Evolutionary conservation across 2,797 vertebrate species (phyloP).

Genomic region (Kryptopterus vitreolus): DNA sequence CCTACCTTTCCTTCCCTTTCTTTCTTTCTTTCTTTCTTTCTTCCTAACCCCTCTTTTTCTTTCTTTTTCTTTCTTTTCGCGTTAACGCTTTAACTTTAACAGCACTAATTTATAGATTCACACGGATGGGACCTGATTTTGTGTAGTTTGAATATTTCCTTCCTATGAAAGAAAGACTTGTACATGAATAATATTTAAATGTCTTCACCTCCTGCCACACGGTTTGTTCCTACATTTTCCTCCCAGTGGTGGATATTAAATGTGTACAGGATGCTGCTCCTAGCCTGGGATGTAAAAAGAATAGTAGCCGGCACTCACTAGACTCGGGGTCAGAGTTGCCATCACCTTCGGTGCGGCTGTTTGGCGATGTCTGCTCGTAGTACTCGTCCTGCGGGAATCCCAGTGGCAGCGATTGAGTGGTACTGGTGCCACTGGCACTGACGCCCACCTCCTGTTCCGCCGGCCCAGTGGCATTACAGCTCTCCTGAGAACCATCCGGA

Average conservation of each 20-base stretch:
- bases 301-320: constrained; percentile 79
- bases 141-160: background rate
- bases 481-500: constrained; percentile 94
- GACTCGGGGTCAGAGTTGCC: constrained; percentile 98
- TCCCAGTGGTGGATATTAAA: background rate
- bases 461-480: constrained; percentile 85
- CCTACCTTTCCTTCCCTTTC: too few species aligned
- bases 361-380: constrained; percentile 89
- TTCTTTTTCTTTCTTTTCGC: too few species aligned
- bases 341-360: constrained; percentile 94
- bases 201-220: background rate
- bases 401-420: constrained; percentile 84
- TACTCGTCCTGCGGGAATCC: constrained; percentile 90
- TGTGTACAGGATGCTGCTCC: background rate
- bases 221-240: background rate
- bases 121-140: background rate
- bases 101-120: background rate
- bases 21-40: too few species aligned
- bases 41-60: too few species aligned
- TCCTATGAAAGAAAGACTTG: background rate
- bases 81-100: too few species aligned
- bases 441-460: constrained; percentile 84
- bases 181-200: background rate
- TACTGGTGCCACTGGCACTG: constrained; percentile 66
- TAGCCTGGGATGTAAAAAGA: constrained; percentile 10